A percentile compares a stretch with the other conserved stretches of the same genome.
phyloP scores from a whole-genome alignment of 2,888 invertebrate genomes.

The Chorisops tibialis region DNA sequence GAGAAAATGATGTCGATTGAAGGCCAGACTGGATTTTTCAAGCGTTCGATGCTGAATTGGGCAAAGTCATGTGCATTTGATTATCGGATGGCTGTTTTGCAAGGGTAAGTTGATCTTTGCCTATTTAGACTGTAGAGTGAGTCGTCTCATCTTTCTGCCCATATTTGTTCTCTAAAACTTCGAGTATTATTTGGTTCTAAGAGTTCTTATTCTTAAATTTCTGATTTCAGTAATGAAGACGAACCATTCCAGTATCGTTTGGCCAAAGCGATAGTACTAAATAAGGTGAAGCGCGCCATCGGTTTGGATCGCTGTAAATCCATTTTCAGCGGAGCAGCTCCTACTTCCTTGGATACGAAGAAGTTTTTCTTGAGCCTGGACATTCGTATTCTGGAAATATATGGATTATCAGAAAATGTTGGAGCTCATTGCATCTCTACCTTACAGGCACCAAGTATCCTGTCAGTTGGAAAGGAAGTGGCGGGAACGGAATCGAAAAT shows the following conservation, averaged over 20 bases:
- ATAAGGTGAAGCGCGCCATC: conserved; percentile 68
- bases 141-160: too few species aligned
- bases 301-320: conserved; percentile 71
- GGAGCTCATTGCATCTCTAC: conserved; percentile 68
- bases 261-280: conserved; percentile 70
- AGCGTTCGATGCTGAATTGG: conserved; percentile 65
- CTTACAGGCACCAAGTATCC: conserved; percentile 57
- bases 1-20: conserved; percentile 76
- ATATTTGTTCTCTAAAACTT: too few species aligned
- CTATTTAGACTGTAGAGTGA: too few species aligned
- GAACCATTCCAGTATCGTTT: conserved; percentile 59
- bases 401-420: conserved; percentile 84
- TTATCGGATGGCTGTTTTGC: conserved; percentile 58
- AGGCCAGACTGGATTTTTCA: conserved; percentile 63
- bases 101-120: conserved; percentile 56
- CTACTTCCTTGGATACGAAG: conserved; percentile 73
- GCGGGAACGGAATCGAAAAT: conserved; percentile 66
- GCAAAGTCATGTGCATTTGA: conserved; percentile 62
- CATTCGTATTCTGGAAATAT: conserved; percentile 74
- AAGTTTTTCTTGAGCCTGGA: conserved; percentile 82
- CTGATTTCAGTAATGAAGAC: conserved; percentile 6
- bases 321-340: conserved; percentile 77
- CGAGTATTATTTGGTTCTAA: too few species aligned
- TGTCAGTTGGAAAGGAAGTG: conserved; percentile 66
- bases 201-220: too few species aligned